Evolutionary conservation across 2,888 invertebrate species (phyloP).

Genomic region (Ctena decussata): DNA sequence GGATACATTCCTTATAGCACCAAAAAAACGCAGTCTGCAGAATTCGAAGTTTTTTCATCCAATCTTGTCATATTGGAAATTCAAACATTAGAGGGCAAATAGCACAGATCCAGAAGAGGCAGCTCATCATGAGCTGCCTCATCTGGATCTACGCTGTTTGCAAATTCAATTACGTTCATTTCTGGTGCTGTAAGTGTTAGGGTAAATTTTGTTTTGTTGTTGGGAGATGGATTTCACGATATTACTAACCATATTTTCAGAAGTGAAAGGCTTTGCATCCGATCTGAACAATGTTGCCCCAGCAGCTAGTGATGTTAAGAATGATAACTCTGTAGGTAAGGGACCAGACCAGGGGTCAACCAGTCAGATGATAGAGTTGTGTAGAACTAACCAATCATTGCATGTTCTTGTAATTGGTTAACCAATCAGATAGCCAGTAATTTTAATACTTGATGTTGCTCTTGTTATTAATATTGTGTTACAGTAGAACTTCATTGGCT

Average conservation of each 20-base stretch:
- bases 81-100: too few relatives aligned
- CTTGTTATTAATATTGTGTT: too few relatives aligned
- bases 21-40: too few relatives aligned
- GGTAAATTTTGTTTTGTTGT: background rate
- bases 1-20: too few relatives aligned
- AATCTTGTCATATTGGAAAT: too few relatives aligned
- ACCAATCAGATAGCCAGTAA: background rate
- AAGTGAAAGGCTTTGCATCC: background rate
- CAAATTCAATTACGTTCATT: too few relatives aligned
- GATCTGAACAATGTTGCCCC: constrained; percentile 39
- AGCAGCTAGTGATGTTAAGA: constrained; percentile 40
- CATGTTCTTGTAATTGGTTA: background rate
- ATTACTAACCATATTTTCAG: constrained; percentile 9
- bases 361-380: constrained; percentile 20
- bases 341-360: constrained; percentile 36
- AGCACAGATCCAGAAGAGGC: too few relatives aligned
- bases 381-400: constrained; percentile 42
- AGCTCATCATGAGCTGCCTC: too few relatives aligned
- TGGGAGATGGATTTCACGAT: background rate
- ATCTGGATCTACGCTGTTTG: too few relatives aligned
- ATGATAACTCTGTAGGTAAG: constrained; percentile 56
- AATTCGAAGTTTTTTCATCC: too few relatives aligned
- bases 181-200: too few relatives aligned
- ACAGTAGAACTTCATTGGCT: too few relatives aligned
- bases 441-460: background rate